Evolutionary conservation across 2,113 vertebrate genomes (phyloP), one percentile per base, ranked within the genome.

Genomic region (Neodontobutis hainanensis): DNA sequence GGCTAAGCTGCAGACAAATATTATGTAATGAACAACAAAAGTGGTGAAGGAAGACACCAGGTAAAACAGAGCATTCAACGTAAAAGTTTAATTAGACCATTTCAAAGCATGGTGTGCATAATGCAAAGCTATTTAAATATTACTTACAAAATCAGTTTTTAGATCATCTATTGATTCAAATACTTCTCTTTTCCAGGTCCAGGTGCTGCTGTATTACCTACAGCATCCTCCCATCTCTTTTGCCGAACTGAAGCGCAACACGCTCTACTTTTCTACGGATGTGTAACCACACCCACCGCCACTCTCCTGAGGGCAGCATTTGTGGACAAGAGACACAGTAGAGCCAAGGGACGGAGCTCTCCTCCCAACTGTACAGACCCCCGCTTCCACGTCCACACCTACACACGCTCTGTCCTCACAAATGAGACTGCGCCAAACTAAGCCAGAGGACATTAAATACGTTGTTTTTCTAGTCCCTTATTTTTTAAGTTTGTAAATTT

Each of bases 141-240:
- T 36, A 34, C 32, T 19, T 42, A 11, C 19, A 35, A 57, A 5
- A 16, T 3, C 38, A 40, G 11, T 6, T 35, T 12, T 5, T 36
- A 34, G 11, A 35, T 14, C 4, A 36, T 36, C 8, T 2, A 11
- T 35, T 4, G 8, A 36, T n/a, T 34, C n/a, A 38, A 36, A n/a
- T 55, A 7, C 35, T 38, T 36, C 5, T 36, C 63, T 36, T 44
- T 11, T n/a, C 14, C 78, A 99, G 97, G 97, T 99, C 74, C 97
- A 99, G 86, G 97, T 99, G 78, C 93, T 99, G 68, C 95, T 99
- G 52, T 99, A 99, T 86, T 99, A 99, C 92, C 88, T 99, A 92
- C 97, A 99, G 92, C 97, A 99, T 73, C 91, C 94, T 61, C 96
- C 97, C 68, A 95, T 99, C 68, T 94, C 95, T 91, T 96, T 96